Conservation (phyloP, 1,140 invertebrate species). For the Battus philenor region DNA sequence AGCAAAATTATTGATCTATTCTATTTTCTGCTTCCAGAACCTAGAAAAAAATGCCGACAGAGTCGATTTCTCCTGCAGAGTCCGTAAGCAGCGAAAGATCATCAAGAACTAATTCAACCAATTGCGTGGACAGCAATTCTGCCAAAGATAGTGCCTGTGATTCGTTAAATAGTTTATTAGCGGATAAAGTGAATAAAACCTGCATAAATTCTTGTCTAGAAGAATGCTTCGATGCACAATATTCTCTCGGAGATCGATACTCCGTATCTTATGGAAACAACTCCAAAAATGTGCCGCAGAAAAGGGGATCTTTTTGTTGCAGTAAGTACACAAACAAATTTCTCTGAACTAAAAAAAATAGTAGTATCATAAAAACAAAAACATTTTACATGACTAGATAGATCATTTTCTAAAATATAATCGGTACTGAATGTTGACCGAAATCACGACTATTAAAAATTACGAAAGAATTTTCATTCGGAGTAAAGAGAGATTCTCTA, state of each 20-base stretch:
- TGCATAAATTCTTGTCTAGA: background rate
- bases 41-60: slow-evolving; percentile 1
- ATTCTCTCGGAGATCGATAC: slow-evolving; percentile 2
- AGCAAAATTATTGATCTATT: no score
- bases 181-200: background rate
- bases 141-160: slow-evolving; percentile 15
- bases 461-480: no score
- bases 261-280: slow-evolving; percentile 1
- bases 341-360: no score
- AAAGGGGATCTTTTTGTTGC: slow-evolving; percentile 21
- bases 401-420: no score
- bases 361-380: no score
- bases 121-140: slow-evolving; percentile 18
- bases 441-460: no score
- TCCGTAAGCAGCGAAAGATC: slow-evolving; percentile 1
- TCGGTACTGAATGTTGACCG: no score
- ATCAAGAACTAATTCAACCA: slow-evolving; percentile 8
- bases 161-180: slow-evolving; percentile 22
- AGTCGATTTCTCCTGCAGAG: slow-evolving; percentile 5
- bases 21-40: no score
- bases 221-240: slow-evolving; percentile 1
- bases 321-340: no score
- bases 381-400: no score
- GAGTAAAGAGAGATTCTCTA: no score
- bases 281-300: background rate